Conservation (phyloP, 2,113 vertebrate species). For the Megaceryle maxima region DNA sequence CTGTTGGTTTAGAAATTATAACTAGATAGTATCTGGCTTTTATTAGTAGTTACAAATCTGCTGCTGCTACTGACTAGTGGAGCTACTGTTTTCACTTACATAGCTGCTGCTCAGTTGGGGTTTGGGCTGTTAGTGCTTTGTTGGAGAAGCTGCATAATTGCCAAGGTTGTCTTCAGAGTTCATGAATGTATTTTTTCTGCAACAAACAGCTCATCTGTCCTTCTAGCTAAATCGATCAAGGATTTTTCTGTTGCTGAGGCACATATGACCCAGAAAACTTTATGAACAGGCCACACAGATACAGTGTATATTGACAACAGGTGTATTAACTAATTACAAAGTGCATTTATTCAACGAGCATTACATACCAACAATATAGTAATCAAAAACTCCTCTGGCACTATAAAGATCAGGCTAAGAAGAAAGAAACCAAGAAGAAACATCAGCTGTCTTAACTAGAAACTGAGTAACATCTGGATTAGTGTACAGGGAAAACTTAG, state of each 20-base stretch:
- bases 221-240: not conserved
- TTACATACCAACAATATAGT: not conserved
- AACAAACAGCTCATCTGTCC: not conserved
- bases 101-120: not conserved
- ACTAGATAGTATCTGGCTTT: not conserved
- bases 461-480: constrained; percentile 27
- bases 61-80: not conserved
- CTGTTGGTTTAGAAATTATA: not conserved
- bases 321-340: not conserved
- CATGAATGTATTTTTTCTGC: not conserved
- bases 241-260: not conserved
- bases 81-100: not conserved
- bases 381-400: not conserved
- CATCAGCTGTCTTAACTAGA: not conserved
- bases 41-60: not conserved
- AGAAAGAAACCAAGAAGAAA: not conserved
- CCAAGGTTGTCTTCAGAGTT: not conserved
- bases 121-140: not conserved
- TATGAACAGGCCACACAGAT: not conserved
- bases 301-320: not conserved
- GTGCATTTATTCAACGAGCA: not conserved
- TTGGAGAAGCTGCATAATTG: not conserved
- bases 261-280: not conserved
- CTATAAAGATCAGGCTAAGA: not conserved
- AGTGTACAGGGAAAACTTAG: not conserved